A percentile compares a stretch with the other conserved stretches of the same genome.
phyloP scores from a whole-genome alignment of 2,888 invertebrate species.

The Drosophila diplacantha region DNA sequence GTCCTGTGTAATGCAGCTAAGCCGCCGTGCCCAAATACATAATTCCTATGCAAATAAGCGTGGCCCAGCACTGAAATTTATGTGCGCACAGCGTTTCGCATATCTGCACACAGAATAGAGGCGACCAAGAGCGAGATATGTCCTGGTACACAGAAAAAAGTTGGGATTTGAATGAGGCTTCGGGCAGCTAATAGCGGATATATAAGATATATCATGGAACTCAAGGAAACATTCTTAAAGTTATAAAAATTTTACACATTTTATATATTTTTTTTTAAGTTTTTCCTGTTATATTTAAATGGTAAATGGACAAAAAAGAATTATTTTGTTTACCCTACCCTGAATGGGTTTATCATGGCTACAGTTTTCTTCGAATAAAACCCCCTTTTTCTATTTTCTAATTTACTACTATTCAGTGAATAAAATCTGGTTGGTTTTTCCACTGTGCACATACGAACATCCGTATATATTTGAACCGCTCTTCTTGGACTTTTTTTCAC shows the following conservation, averaged over 20 bases:
- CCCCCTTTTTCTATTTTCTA: not conserved
- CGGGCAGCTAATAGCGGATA: not conserved
- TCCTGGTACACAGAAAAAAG: conserved; percentile 11
- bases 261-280: not conserved
- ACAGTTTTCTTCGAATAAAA: not conserved
- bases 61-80: conserved; percentile 62
- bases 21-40: conserved; percentile 67
- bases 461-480: conserved; percentile 13
- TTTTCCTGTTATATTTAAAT: not conserved
- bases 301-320: too few species aligned
- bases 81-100: conserved; percentile 65
- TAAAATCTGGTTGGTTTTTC: not conserved
- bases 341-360: not conserved
- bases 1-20: conserved; percentile 64
- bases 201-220: not conserved
- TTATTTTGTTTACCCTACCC: too few species aligned
- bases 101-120: conserved; percentile 51
- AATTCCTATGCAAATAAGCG: conserved; percentile 70
- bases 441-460: conserved; percentile 13
- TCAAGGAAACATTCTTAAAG: not conserved
- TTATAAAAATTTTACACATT: not conserved
- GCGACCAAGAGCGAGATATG: conserved; percentile 28
- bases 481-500: conserved; percentile 23
- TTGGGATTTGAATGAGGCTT: not conserved
- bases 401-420: not conserved